A percentile compares a stretch with the other conserved stretches of the same genome.
These are phyloP conservation scores for Dromaius novaehollandiae DNA, from an alignment of 2,113 vertebrate species.

Conservation along the genomic window DNA sequence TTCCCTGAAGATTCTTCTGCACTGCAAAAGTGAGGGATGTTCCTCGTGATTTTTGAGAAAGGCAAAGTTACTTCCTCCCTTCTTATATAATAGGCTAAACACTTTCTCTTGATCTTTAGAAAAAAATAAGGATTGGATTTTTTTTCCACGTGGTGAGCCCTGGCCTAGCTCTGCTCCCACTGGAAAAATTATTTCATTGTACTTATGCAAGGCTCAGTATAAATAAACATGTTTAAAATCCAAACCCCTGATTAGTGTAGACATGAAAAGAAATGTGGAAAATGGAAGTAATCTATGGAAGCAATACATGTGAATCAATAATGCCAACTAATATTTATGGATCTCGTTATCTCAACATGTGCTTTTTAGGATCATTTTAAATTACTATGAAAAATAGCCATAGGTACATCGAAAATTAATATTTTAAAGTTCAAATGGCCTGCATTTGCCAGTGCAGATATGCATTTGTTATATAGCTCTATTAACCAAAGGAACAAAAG, in stretches of 20 bases:
- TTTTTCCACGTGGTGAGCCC: neutral
- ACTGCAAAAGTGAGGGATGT: neutral
- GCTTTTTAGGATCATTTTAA: conserved; percentile 66
- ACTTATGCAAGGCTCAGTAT: neutral
- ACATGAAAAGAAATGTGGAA: conserved; percentile 42
- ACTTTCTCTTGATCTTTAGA: neutral
- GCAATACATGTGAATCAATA: conserved; percentile 64
- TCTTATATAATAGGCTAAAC: neutral
- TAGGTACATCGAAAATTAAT: conserved; percentile 70
- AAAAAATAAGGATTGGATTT: neutral
- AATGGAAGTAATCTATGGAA: conserved; percentile 53
- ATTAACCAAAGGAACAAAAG: conserved; percentile 69
- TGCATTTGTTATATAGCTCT: conserved; percentile 56
- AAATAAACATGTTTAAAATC: conserved; percentile 43
- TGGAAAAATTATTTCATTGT: neutral
- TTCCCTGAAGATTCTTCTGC: neutral
- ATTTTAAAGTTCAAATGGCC: conserved; percentile 68
- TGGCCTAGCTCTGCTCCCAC: neutral
- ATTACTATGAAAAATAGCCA: conserved; percentile 69
- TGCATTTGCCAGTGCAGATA: conserved; percentile 45
- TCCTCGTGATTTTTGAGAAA: neutral
- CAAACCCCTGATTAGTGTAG: neutral
- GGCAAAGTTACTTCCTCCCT: neutral
- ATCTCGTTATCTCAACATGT: conserved; percentile 65
- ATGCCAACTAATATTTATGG: conserved; percentile 64